Base-by-base conservation (phyloP, 1,140 invertebrate species). In the Drosophila fuyamai region DNA sequence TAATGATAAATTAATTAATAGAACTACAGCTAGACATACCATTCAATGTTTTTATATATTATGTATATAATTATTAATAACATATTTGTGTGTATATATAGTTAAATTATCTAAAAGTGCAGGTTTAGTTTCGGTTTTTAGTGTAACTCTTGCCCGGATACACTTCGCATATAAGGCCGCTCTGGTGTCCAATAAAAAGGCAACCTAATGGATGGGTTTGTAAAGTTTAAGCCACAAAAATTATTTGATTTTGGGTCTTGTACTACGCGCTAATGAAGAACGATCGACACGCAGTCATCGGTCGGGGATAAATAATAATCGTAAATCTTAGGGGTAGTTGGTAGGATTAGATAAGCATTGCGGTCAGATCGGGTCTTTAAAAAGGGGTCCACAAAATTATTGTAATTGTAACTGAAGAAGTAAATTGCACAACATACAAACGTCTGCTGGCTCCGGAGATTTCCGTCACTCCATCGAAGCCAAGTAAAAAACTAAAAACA, bases 1-100 rank as follows among this genome's bases (percentile, higher is more conserved):
- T 80, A 72, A 43, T 70, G 65, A 81, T 81, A 79, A 72, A 84
- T 84, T 81, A 86, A 79, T 72, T 79, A 79, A 82, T 86, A 79
- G 50, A 65, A 32, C 76, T 88, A 88, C 68, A 56, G 48, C 83
- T 86, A 86, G 70, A 74, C 67, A 88, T 86, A 79, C 83, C 79
- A 86, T 86, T 76, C 73, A 77, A 77, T 77, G 53, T 68, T 43
- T 77, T 57, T 50, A 80, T 55, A 73, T 54, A 53, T 35, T 68
- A 43, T 61, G 35, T 63, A 29, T 66, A 63, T 57, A 58, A 62
- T 61, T 61, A 70, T 70, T 50, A 50, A 53, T 76, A 60, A 81
- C 57, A 62, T 53, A 44, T 56, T 47, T 35, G 57, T 38, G 51
- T 60, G 60, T 61, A 74, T 73, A 44, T 51, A 65, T 67, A 54